These are phyloP conservation scores for Lasioglossum calceatum DNA, from an alignment of 2,888 invertebrate species.

Conservation along the genomic window DNA sequence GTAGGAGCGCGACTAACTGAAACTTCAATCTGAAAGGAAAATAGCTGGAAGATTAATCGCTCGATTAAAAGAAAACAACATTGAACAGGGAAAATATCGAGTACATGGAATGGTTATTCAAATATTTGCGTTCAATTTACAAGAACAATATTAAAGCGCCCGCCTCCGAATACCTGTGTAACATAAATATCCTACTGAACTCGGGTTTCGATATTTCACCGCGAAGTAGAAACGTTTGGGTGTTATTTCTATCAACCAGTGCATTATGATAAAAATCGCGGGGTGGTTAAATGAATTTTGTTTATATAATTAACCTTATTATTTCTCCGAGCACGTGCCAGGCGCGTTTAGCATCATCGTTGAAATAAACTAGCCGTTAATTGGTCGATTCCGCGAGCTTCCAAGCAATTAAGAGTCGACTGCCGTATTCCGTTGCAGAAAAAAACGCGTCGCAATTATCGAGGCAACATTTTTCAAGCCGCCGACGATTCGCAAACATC, in stretches of 20 bases:
- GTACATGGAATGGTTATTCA: background rate
- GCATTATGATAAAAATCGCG: background rate
- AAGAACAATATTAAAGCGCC: background rate
- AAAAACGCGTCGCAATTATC: constrained; percentile 32
- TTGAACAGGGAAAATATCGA: background rate
- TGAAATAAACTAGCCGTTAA: background rate
- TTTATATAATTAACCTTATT: background rate
- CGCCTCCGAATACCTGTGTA: background rate
- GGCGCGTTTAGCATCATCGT: background rate
- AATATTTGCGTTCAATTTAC: background rate
- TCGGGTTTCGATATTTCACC: background rate
- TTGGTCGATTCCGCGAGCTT: background rate
- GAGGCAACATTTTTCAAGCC: constrained; percentile 16
- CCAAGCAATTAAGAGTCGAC: background rate
- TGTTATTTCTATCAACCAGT: too few relatives aligned
- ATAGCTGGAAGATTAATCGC: background rate
- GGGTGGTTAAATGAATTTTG: background rate
- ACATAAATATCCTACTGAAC: background rate
- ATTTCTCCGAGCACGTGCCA: background rate
- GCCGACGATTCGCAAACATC: background rate
- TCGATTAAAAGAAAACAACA: background rate
- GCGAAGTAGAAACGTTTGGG: too few relatives aligned
- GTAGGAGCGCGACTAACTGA: background rate
- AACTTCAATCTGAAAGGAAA: background rate
- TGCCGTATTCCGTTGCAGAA: background rate